Evolutionary conservation across 2,888 invertebrate genomes (phyloP).

Genomic region (Drosophila koepferae): DNA sequence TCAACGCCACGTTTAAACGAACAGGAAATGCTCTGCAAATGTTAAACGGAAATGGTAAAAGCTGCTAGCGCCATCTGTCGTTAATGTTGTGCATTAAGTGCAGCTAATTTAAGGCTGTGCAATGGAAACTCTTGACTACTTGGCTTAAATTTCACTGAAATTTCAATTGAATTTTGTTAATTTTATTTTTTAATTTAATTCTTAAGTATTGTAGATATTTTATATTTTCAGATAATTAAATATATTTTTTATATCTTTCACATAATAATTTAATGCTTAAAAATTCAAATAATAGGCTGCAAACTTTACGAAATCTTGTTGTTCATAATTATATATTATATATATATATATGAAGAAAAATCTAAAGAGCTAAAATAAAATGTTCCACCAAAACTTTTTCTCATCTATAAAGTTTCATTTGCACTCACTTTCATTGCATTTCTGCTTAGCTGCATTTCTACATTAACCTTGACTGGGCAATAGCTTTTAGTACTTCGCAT

Average conservation of each 20-base stretch:
- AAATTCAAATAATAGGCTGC: too few species aligned
- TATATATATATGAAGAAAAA: too few species aligned
- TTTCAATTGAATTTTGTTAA: not conserved
- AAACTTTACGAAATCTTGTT: too few species aligned
- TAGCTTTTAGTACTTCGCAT: not conserved
- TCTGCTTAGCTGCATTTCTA: too few species aligned
- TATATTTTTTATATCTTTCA: not conserved
- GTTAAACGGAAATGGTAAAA: constrained; percentile 1
- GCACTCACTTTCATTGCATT: not conserved
- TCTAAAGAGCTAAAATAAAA: too few species aligned
- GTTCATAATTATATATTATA: too few species aligned
- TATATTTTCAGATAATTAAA: not conserved
- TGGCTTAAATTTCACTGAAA: not conserved
- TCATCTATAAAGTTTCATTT: not conserved
- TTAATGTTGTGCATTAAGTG: constrained; percentile 14
- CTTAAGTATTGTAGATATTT: too few species aligned
- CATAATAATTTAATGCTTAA: not conserved
- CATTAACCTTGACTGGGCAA: not conserved
- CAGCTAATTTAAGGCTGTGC: constrained; percentile 1
- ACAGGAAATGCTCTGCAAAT: constrained; percentile 38
- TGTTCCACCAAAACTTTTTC: not conserved
- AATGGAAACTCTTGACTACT: not conserved
- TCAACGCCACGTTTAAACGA: constrained; percentile 12
- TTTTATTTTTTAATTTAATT: not conserved
- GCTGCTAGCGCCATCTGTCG: constrained; percentile 12